These are phyloP conservation scores for Trachemys scripta DNA, from an alignment of 2,113 vertebrate genomes.

Conservation along the genomic window DNA sequence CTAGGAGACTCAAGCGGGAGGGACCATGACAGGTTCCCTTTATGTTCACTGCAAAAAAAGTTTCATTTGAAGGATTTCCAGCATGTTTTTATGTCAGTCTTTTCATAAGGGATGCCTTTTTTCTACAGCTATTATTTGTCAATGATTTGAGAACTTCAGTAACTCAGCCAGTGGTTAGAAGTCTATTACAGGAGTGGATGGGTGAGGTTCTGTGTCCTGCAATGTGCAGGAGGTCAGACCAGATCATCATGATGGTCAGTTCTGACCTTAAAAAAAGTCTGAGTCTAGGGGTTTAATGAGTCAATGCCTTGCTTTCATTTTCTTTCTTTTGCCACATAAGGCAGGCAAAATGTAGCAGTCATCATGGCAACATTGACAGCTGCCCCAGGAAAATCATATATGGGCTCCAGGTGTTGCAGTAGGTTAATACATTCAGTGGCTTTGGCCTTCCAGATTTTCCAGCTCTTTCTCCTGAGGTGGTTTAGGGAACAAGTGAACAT, in stretches of 20 bases:
- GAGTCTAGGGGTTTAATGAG: background rate
- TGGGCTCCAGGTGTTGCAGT: background rate
- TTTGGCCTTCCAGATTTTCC: background rate
- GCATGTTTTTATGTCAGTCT: background rate
- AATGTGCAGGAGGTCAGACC: too few species aligned
- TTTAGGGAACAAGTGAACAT: background rate
- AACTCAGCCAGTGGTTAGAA: too few species aligned
- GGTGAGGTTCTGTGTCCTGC: too few species aligned
- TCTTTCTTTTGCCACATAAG: background rate
- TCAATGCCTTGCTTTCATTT: background rate
- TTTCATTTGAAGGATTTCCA: background rate
- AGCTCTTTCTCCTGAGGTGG: too few species aligned
- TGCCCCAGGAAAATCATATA: background rate
- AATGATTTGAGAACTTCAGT: too few species aligned
- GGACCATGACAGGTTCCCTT: background rate
- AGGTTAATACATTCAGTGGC: background rate
- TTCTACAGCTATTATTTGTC: background rate
- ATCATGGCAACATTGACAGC: rapidly evolving
- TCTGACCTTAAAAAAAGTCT: too few species aligned
- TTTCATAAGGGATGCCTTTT: background rate
- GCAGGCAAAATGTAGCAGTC: background rate
- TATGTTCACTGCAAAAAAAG: background rate
- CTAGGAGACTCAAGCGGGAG: background rate
- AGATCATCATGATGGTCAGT: too few species aligned
- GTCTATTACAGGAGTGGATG: too few species aligned